Conservation (phyloP, 2,888 invertebrate genomes). For the Labia minor region DNA sequence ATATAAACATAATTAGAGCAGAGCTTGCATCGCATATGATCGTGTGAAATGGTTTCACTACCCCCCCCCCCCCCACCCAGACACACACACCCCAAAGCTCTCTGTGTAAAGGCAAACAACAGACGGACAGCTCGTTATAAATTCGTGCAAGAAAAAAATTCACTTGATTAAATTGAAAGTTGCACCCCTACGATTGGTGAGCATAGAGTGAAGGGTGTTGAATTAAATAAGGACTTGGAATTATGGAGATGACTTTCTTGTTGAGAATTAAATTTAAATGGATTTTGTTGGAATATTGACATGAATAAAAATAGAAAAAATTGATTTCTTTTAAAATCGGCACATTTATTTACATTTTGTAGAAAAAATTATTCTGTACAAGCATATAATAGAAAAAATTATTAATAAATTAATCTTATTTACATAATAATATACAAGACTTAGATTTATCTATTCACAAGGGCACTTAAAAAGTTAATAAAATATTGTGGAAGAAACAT, state of each 20-base stretch:
- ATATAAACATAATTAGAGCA: not conserved
- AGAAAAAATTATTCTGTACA: not conserved
- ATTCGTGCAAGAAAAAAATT: not conserved
- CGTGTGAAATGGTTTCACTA: not conserved
- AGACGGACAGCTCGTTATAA: not conserved
- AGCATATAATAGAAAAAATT: not conserved
- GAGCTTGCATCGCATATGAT: not conserved
- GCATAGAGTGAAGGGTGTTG: not conserved
- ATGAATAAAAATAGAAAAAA: not conserved
- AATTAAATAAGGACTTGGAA: not conserved
- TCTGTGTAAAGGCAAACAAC: too few relatives aligned
- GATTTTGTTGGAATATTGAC: not conserved
- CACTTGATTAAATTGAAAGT: constrained; percentile 7
- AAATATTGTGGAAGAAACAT: not conserved
- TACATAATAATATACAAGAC: constrained; percentile 5
- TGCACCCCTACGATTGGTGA: not conserved
- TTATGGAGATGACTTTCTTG: not conserved
- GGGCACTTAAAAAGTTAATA: not conserved
- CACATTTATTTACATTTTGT: constrained; percentile 4
- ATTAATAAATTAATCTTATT: not conserved
- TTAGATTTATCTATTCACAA: not conserved
- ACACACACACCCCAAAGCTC: too few relatives aligned
- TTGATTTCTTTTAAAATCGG: not conserved
- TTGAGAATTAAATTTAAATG: not conserved
- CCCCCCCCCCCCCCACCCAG: not conserved